These are phyloP conservation scores for Alfaro cultratus DNA, from an alignment of 2,797 vertebrate species.

Conservation along the genomic window DNA sequence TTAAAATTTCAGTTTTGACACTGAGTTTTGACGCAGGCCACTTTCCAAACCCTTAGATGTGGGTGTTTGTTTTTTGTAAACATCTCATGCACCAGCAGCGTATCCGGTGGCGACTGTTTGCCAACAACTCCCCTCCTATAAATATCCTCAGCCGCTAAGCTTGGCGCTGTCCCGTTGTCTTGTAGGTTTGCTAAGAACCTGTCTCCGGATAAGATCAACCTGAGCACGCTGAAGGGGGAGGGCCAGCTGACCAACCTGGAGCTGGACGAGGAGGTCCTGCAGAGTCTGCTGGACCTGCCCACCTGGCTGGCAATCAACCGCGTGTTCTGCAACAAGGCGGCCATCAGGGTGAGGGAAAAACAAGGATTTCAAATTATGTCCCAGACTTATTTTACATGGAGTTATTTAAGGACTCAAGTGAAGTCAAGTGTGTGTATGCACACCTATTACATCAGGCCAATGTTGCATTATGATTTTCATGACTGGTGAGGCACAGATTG, in stretches of 20 bases:
- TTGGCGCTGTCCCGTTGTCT: constrained; percentile 5
- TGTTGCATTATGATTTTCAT: not conserved
- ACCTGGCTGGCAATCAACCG: constrained; percentile 98
- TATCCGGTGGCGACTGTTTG: constrained; percentile 67
- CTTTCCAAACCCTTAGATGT: not conserved
- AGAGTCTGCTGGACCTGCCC: constrained; percentile 97
- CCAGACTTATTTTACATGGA: not conserved
- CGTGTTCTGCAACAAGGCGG: constrained; percentile 97
- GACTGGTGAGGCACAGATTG: not conserved
- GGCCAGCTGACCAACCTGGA: constrained; percentile 97
- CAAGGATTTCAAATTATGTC: not conserved
- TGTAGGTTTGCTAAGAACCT: constrained; percentile 96
- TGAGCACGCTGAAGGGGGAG: constrained; percentile 96
- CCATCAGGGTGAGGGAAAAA: constrained; percentile 89
- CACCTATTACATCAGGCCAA: not conserved
- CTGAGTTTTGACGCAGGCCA: too few species aligned
- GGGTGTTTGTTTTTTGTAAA: constrained; percentile 6
- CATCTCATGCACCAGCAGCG: constrained; percentile 9
- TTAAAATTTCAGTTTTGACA: not conserved
- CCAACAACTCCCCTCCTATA: constrained; percentile 58
- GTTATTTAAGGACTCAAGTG: constrained; percentile 4
- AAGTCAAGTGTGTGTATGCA: not conserved
- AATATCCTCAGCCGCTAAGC: constrained; percentile 33
- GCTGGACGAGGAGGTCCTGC: constrained; percentile 97
- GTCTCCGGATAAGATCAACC: constrained; percentile 98